phyloP scores from a whole-genome alignment of 1,140 invertebrate species.

The Bombus soroeensis region DNA sequence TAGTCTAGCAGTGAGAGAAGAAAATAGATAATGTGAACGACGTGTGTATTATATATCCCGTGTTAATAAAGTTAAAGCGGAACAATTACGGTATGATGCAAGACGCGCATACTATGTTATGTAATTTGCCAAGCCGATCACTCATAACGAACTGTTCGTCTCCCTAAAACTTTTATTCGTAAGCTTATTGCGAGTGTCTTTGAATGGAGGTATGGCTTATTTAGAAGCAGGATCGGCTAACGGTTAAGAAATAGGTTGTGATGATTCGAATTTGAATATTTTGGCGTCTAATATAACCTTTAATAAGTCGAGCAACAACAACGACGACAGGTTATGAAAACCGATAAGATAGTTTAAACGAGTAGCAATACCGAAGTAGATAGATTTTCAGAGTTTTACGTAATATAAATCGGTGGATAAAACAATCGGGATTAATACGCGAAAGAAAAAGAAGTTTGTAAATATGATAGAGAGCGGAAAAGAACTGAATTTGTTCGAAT shows the following conservation, averaged over 20 bases:
- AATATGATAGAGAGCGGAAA: not conserved
- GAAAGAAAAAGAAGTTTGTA: not conserved
- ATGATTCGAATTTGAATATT: not conserved
- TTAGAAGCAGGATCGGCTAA: too few relatives aligned
- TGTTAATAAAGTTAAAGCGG: conserved; percentile 32
- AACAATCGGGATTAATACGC: too few relatives aligned
- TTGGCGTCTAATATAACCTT: not conserved
- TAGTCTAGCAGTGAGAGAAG: too few relatives aligned
- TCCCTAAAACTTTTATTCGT: not conserved
- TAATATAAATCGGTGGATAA: too few relatives aligned
- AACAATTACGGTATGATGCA: conserved; percentile 18
- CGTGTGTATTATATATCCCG: not conserved
- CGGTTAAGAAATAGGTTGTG: not conserved
- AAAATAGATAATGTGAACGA: not conserved
- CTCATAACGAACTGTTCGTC: not conserved
- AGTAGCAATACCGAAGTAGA: not conserved
- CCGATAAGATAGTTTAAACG: not conserved
- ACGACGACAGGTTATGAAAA: not conserved
- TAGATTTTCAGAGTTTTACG: too few relatives aligned
- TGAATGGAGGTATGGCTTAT: too few relatives aligned
- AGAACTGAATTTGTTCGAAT: not conserved
- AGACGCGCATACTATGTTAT: conserved; percentile 12
- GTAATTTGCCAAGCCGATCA: conserved; percentile 11
- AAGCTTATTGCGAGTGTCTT: not conserved
- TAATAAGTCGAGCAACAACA: too few relatives aligned